Evolutionary conservation across 2,888 invertebrate species (phyloP), one percentile per base, ranked within the genome.

Genomic region (Polymixis flavicincta): DNA sequence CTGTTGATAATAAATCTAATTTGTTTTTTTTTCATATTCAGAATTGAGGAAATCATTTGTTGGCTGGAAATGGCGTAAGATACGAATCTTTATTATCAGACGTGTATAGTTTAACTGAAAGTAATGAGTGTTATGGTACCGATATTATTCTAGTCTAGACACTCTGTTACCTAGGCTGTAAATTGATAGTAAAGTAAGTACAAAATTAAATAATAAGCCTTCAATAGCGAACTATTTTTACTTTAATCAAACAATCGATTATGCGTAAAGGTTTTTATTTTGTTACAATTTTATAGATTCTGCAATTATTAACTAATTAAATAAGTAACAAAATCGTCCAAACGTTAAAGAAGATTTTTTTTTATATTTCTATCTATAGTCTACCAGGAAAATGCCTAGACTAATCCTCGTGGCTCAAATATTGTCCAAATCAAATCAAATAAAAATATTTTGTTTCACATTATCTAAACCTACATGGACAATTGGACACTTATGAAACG

Each of bases 1-100:
- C 87, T 87, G 82, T 76, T 82, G 69, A 72, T 84, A 82, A n/a
- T 66, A 70, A 78, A 86, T 86, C 84, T 87, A 85, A 78, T 86
- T 84, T 73, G 69, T 61, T 80, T 80, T 79, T 79, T 80, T 86
- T 80, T 85, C 64, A 61, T 77, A 67, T 25, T 64, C 74, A 61
- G n/a, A 71, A 79, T 83, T 83, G 82, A 85, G 87, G 87, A 86
- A 87, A 85, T 74, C 50, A 74, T 82, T 83, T 78, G 63, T 76
- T 65, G 68, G 70, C 63, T 74, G 52, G 19, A 60, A 74, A 57
- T 32, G 52, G 22, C 48, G 50, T 65, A 37, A 74, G 82, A 82
- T 77, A 71, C 2, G 22, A 65, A 83, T 83, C 74, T 78, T 67
- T 79, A 61, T 48, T 72, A 66, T 68, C 48, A 57, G 57, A 76